Evolutionary conservation across 2,888 invertebrate genomes (phyloP).

Genomic region (Elegia similella): DNA sequence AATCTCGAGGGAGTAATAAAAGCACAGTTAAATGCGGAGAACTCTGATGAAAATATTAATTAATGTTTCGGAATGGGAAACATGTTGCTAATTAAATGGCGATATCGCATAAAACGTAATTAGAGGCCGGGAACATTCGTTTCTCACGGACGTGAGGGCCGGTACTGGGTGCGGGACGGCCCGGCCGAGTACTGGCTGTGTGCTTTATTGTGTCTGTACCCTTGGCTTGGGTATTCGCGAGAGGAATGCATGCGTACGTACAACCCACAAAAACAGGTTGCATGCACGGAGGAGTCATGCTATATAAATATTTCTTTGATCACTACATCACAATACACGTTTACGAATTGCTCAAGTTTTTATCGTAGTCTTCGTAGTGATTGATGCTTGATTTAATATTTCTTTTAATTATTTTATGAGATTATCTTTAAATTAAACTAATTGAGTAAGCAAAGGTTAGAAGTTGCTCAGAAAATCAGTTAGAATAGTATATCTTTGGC

Average conservation of each 20-base stretch:
- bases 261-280: conserved; percentile 63
- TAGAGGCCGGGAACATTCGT: conserved; percentile 75
- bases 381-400: conserved; percentile 35
- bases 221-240: conserved; percentile 43
- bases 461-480: no score
- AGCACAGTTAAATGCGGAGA: conserved; percentile 78
- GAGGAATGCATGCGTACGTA: conserved; percentile 7
- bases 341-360: conserved; percentile 54
- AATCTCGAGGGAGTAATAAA: conserved; percentile 78
- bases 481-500: no score
- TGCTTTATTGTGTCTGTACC: conserved; percentile 20
- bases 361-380: conserved; percentile 31
- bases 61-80: conserved; percentile 79
- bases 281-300: conserved; percentile 45
- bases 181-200: conserved; percentile 16
- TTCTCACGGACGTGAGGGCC: conserved; percentile 69
- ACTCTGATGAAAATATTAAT: conserved; percentile 81
- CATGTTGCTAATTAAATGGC: conserved; percentile 81
- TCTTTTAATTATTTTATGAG: conserved; percentile 30
- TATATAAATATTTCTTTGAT: conserved; percentile 46
- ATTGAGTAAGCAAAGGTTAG: no score
- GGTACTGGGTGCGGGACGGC: conserved; percentile 27
- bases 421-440: background rate
- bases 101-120: conserved; percentile 80
- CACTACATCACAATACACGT: conserved; percentile 54